Evolutionary conservation across 1,140 invertebrate species (phyloP), one percentile per base, ranked within the genome.

Genomic region (Drosophila rhopaloa): DNA sequence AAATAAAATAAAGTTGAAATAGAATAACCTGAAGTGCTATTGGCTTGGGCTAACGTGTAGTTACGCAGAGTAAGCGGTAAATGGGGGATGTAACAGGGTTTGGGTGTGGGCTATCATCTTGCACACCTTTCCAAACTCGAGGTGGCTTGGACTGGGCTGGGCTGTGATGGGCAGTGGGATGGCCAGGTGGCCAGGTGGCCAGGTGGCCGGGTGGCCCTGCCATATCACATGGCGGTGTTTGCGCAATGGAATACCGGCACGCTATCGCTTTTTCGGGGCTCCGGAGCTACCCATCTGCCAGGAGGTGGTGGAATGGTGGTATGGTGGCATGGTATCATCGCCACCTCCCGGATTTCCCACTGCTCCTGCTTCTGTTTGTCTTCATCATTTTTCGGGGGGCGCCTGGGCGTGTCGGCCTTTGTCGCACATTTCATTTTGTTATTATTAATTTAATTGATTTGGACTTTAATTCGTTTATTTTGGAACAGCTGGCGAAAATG

Each of bases 361-460:
- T 27, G 40, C 53, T 48, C n/a, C 14, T 29, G n/a, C 32, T 55
- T 32, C 13, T 50, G 61, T 85, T 67, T 48, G 37, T 60, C 67
- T 72, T 51, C 54, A 48, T 76, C 40, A 71, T 67, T 70, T 71
- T 71, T 71, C 19, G 66, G 61, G 24, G 27, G 27, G 19, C 47
- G 27, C 51, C 65, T 68, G 63, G 59, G 53, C 72, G 53, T 66
- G 48, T 74, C 44, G 38, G 62, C 57, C 46, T 54, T 50, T 56
- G 51, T 76, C 72, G 65, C 56, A 35, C 48, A 60, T 78, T 67
- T 71, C 54, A 76, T 88, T 54, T 59, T 66, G 65, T 72, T 88
- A 88, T 88, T 85, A 82, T 88, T 82, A 85, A 82, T 82, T 82
- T 88, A 85, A 85, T 85, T 85, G 83, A 85, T 85, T 88, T 79